These are phyloP conservation scores for Oeneis ivallda DNA, from an alignment of 2,888 invertebrate species.

Conservation along the genomic window DNA sequence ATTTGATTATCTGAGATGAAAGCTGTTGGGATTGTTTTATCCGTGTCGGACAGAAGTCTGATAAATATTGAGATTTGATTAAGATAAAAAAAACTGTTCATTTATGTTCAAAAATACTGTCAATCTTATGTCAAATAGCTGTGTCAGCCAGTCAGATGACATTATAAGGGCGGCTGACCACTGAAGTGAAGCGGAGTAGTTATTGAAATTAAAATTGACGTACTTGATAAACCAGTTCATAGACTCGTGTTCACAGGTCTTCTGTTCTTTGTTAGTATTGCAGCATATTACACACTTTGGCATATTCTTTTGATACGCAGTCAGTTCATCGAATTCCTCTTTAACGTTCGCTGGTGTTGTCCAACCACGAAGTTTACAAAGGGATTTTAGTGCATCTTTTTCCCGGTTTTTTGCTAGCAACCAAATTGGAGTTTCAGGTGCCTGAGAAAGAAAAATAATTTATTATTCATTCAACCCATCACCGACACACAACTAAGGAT, in stretches of 20 bases:
- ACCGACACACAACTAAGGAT: too few species aligned
- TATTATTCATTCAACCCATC: too few species aligned
- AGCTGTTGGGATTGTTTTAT: too few species aligned
- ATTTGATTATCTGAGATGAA: too few species aligned
- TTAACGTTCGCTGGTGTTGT: conserved; percentile 68
- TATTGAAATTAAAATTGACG: neutral
- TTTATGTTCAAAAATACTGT: too few species aligned
- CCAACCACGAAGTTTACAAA: conserved; percentile 81
- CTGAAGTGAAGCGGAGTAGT: too few species aligned
- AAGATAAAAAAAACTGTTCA: too few species aligned
- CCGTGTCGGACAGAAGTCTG: too few species aligned
- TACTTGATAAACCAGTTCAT: conserved; percentile 64
- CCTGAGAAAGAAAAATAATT: conserved; percentile 51
- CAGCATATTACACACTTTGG: conserved; percentile 64
- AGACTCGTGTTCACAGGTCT: conserved; percentile 59
- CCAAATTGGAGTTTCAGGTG: conserved; percentile 83
- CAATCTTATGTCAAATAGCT: too few species aligned
- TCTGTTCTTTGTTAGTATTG: conserved; percentile 48
- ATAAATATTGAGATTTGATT: too few species aligned
- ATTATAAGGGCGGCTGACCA: too few species aligned
- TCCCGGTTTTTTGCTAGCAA: conserved; percentile 73
- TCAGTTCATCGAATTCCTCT: conserved; percentile 72
- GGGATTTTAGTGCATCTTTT: conserved; percentile 75
- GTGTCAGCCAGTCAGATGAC: too few species aligned
- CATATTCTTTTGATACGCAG: conserved; percentile 63